Percentiles rank a stretch among this genome's conserved stretches.
These are phyloP conservation scores for Hydrocynus forskahlii DNA, from an alignment of 2,797 vertebrate species.

Conservation along the genomic window DNA sequence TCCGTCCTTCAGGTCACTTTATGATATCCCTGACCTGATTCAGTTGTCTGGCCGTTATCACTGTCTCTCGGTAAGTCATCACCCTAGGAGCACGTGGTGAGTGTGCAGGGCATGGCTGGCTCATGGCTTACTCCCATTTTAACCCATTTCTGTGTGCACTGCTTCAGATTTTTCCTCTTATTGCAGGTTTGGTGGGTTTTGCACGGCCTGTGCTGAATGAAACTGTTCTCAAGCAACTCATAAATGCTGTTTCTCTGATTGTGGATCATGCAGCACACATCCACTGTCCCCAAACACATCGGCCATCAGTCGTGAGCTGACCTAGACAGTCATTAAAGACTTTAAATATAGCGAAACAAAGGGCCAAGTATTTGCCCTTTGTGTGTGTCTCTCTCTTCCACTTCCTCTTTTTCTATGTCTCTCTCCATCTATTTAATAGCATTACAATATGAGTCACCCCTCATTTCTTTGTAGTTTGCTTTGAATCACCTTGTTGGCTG, in stretches of 20 bases:
- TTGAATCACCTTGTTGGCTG: too few relatives aligned
- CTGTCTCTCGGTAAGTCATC: not conserved
- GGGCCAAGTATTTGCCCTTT: not conserved
- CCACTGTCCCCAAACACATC: not conserved
- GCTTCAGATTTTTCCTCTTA: not conserved
- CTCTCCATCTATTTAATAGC: not conserved
- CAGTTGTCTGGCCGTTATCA: not conserved
- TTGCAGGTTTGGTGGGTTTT: not conserved
- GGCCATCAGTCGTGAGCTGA: not conserved
- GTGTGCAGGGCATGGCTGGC: not conserved
- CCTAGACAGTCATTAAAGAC: not conserved
- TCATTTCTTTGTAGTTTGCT: too few relatives aligned
- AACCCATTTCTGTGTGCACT: not conserved
- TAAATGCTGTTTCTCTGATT: not conserved
- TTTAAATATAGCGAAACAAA: not conserved
- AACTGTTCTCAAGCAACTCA: not conserved
- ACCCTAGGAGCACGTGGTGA: slow-evolving; percentile 23
- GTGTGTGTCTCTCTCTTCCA: not conserved
- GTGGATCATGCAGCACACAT: not conserved
- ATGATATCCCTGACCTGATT: not conserved
- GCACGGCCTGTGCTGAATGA: not conserved
- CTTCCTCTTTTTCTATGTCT: not conserved
- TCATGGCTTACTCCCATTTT: not conserved
- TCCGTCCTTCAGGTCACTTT: not conserved
- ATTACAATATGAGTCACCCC: too few relatives aligned